phyloP scores from a whole-genome alignment of 2,113 vertebrate species.

The Megaceryle maxima region DNA sequence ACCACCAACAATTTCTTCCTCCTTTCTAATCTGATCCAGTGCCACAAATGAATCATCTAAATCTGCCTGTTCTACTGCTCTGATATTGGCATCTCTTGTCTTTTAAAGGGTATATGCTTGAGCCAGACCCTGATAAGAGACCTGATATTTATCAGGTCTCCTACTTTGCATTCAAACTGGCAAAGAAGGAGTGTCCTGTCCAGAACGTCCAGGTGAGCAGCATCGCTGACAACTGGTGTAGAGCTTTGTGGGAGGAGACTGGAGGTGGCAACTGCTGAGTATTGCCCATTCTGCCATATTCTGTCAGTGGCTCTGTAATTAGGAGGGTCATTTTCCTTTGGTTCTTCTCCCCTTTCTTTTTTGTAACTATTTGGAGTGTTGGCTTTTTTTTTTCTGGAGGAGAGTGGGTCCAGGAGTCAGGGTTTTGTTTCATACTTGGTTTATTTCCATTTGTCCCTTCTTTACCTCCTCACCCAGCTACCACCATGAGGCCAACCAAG shows the following conservation, averaged over 20 bases:
- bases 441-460: not conserved
- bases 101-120: slow-evolving; percentile 90
- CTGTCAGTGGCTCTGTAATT: not conserved
- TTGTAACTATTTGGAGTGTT: not conserved
- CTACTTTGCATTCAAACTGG: slow-evolving; percentile 92
- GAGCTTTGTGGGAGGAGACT: not conserved
- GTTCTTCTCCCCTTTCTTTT: no score
- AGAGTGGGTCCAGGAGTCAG: not conserved
- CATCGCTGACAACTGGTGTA: not conserved
- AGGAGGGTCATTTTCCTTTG: not conserved
- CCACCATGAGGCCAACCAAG: not conserved
- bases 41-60: rapidly evolving
- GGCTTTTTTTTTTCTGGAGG: not conserved
- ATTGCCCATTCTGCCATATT: not conserved
- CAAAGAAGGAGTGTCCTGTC: slow-evolving; percentile 89
- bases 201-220: slow-evolving; percentile 88
- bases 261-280: not conserved
- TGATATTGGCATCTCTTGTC: not conserved
- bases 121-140: slow-evolving; percentile 93
- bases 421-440: not conserved
- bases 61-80: not conserved
- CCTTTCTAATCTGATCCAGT: not conserved
- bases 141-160: slow-evolving; percentile 98
- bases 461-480: not conserved
- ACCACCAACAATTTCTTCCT: no score